phyloP scores from a whole-genome alignment of 2,113 vertebrate species.

The Xiphophorus hellerii region DNA sequence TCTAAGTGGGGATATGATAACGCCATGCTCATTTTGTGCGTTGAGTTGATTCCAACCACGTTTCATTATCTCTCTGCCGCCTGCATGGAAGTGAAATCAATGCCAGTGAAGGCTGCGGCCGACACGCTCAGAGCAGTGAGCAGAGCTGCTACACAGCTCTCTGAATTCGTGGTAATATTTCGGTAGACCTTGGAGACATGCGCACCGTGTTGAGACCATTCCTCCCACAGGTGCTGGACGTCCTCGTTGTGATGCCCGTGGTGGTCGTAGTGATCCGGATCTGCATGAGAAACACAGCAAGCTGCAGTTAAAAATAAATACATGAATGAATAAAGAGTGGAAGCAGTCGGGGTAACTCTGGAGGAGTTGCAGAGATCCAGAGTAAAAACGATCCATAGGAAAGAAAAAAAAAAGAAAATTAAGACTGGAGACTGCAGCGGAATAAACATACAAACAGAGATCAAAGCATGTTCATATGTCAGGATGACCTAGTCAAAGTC shows the following conservation, averaged over 20 bases:
- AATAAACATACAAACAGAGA: no score
- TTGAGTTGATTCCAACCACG: no score
- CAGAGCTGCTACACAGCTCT: neutral
- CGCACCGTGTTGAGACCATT: conserved; percentile 80
- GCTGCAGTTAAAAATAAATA: neutral
- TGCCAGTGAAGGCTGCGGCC: conserved; percentile 16
- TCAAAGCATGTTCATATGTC: no score
- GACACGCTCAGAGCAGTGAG: neutral
- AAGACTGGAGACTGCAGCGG: neutral
- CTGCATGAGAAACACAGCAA: conserved; percentile 30
- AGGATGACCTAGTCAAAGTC: no score
- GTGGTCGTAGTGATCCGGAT: conserved; percentile 33
- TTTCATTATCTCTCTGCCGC: neutral
- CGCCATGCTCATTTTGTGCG: no score
- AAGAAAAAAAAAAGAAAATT: neutral
- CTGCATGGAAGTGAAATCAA: conserved; percentile 15
- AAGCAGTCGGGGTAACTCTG: no score
- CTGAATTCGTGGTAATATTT: neutral
- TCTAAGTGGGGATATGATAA: neutral
- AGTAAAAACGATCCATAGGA: no score
- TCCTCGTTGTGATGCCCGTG: conserved; percentile 57
- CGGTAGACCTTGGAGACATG: neutral
- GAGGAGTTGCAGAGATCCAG: no score
- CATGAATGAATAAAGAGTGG: no score
- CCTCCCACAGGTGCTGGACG: conserved; percentile 74